Conservation (phyloP, 2,888 invertebrate genomes). For the Cephus pulcher region DNA sequence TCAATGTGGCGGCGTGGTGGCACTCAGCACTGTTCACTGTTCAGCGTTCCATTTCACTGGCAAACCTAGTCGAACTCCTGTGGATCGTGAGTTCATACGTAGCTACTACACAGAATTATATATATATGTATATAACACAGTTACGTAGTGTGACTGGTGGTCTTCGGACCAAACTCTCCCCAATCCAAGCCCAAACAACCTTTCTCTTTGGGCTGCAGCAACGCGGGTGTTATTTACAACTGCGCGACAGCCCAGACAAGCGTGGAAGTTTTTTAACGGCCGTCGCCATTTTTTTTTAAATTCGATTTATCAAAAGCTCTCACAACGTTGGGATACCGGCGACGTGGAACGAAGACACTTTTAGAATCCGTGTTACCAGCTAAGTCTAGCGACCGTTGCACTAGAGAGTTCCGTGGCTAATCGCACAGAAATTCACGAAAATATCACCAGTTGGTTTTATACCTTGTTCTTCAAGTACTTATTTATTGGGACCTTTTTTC, state of each 20-base stretch:
- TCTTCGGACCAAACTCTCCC: background rate
- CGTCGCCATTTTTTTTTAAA: constrained; percentile 5
- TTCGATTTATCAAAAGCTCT: constrained; percentile 6
- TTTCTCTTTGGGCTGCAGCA: constrained; percentile 2
- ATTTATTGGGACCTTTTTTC: background rate
- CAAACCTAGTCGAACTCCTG: background rate
- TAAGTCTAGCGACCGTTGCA: background rate
- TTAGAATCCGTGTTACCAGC: background rate
- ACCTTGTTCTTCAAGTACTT: background rate
- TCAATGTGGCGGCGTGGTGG: background rate
- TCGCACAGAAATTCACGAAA: background rate
- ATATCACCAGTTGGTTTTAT: background rate
- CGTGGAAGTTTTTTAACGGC: background rate
- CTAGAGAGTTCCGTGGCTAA: background rate
- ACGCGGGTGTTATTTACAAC: constrained; percentile 8
- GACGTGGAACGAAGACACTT: constrained; percentile 1
- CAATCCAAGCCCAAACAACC: background rate
- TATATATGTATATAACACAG: background rate
- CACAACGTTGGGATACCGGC: background rate
- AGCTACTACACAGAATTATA: background rate
- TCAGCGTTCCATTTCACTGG: background rate
- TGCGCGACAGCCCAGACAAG: constrained; percentile 3
- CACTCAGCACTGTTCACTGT: background rate
- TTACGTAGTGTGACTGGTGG: background rate
- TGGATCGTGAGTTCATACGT: background rate